A percentile compares a stretch with the other conserved stretches of the same genome.
Conservation (phyloP, 2,888 invertebrate species). For the Cephus nigrinus region DNA sequence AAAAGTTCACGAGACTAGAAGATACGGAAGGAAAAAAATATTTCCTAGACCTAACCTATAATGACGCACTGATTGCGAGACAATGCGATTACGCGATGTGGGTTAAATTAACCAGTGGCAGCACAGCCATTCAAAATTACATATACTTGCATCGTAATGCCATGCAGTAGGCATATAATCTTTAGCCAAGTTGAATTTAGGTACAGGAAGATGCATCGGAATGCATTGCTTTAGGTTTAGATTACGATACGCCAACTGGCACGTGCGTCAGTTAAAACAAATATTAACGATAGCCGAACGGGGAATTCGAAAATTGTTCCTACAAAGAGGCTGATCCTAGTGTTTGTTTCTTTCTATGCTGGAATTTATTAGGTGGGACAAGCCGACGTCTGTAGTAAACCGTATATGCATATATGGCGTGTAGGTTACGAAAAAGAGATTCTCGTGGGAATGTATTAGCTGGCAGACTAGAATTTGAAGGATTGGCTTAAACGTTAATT, state of each 20-base stretch:
- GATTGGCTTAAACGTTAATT: neutral
- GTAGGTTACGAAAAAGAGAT: neutral
- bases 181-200: neutral
- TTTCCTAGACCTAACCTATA: neutral
- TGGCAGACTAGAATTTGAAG: neutral
- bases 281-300: slow-evolving; percentile 25
- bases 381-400: neutral
- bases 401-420: neutral
- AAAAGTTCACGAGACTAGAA: neutral
- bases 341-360: neutral
- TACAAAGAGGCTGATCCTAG: neutral
- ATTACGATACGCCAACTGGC: slow-evolving; percentile 20
- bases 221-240: slow-evolving; percentile 11
- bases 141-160: neutral
- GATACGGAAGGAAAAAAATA: neutral
- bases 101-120: neutral
- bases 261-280: slow-evolving; percentile 28
- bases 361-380: neutral
- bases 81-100: neutral
- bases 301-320: neutral
- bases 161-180: neutral
- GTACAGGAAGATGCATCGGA: neutral
- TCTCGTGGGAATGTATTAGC: neutral
- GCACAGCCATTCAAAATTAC: neutral
- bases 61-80: neutral